Base-by-base conservation (phyloP, 2,113 vertebrate genomes). In the Vulpes ferrilata region DNA sequence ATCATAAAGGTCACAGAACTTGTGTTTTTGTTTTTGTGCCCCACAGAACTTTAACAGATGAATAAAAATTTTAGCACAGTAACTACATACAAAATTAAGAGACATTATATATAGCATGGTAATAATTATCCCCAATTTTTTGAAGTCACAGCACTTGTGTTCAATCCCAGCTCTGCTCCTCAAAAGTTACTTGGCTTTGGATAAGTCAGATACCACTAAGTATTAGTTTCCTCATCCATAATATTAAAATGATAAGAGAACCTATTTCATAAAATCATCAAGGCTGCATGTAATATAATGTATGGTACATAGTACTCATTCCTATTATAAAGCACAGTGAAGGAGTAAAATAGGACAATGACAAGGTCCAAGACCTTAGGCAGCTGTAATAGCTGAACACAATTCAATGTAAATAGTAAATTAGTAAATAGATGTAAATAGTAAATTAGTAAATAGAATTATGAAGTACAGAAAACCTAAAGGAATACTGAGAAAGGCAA, bases 271-370 rank as follows among this genome's bases (percentile, higher is more conserved):
- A 95, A 93, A 86, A 48, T 74, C 65, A 32, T 76, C 53, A 92
- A n/a, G 30, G 16, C 20, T 62, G 27, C 53, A 79, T 22, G 51
- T 51, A 57, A 65, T 59, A 65, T 57, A 86, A 51, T 4, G 3
- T 79, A 73, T 19, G 51, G 15, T 13, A 91, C 76, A 82, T 30
- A 87, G 19, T 60, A 20, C 65, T 91, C 43, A 82, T 65, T 59
- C 53, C 35, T 55, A 94, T 51, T 59, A 90, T 74, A 94, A 87
- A 96, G 19, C 30, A 94, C 32, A 87, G 30, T 65, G 67, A 81
- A 64, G 23, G 57, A 74, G 8, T 57, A 23, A 81, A 59, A 74
- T 69, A 69, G 22, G 35, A 91, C 48, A 82, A 59, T 73, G 59
- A 73, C 9, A 74, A 90, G 25, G 65, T 53, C 59, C 8, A 9